These are phyloP conservation scores for Cairina moschata DNA, from an alignment of 2,113 vertebrate genomes.

Conservation along the genomic window DNA sequence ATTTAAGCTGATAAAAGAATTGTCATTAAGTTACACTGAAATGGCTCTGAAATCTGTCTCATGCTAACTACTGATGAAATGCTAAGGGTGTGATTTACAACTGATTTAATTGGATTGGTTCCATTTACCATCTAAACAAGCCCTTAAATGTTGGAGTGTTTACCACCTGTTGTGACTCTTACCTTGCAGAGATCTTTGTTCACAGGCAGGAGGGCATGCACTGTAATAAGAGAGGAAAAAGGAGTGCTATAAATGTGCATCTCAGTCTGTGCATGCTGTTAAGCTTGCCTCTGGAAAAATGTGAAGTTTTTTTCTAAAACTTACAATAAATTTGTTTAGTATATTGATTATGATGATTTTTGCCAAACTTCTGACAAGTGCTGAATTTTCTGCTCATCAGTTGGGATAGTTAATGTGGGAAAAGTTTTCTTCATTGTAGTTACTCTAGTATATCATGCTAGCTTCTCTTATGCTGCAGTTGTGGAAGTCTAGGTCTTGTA, in stretches of 20 bases:
- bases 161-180: constrained; percentile 66
- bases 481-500: background rate
- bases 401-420: background rate
- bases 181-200: constrained; percentile 51
- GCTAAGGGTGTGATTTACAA: constrained; percentile 61
- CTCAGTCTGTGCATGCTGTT: background rate
- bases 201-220: background rate
- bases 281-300: background rate
- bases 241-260: background rate
- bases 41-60: constrained; percentile 40
- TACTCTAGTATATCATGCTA: background rate
- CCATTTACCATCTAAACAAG: constrained; percentile 66
- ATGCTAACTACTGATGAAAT: constrained; percentile 41
- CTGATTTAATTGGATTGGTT: constrained; percentile 63
- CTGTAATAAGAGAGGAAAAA: background rate
- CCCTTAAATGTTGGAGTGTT: constrained; percentile 59
- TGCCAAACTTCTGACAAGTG: background rate
- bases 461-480: background rate
- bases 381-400: background rate
- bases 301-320: background rate
- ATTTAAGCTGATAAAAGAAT: constrained; percentile 53
- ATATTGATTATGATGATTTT: background rate
- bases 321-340: background rate
- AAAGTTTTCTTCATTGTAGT: background rate
- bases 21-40: constrained; percentile 41